These are phyloP conservation scores for Temnopleurus reevesii DNA, from an alignment of 53 echinoderm and acorn worm genomes.

Conservation along the genomic window DNA sequence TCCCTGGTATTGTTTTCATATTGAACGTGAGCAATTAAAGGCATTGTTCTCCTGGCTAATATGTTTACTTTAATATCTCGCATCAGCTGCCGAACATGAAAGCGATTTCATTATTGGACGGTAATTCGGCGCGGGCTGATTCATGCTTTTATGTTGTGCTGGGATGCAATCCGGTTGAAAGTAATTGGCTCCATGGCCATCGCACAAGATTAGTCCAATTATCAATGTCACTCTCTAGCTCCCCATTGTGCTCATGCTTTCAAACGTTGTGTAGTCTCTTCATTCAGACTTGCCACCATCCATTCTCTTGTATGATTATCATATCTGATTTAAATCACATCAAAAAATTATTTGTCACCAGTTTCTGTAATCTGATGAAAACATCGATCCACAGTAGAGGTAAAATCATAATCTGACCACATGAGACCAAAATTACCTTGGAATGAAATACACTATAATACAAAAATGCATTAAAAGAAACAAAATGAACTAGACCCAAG, in stretches of 20 bases:
- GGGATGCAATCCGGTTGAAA: constrained; percentile 33
- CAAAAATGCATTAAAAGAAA: too few relatives aligned
- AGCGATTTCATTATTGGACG: constrained; percentile 8
- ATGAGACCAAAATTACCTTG: too few relatives aligned
- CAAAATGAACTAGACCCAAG: too few relatives aligned
- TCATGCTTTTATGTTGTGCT: constrained; percentile 2
- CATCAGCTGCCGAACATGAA: constrained; percentile 3
- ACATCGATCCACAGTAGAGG: too few relatives aligned
- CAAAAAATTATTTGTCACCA: too few relatives aligned
- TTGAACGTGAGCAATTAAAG: constrained; percentile 21
- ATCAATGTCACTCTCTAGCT: neutral
- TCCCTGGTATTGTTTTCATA: neutral
- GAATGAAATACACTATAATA: too few relatives aligned
- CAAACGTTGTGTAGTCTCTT: neutral
- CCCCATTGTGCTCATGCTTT: constrained; percentile 5
- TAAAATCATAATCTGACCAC: too few relatives aligned
- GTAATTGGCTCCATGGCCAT: constrained; percentile 54
- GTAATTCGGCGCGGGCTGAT: neutral
- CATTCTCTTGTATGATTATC: too few relatives aligned
- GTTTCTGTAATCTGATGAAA: too few relatives aligned
- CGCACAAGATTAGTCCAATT: constrained; percentile 41
- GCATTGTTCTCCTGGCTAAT: constrained; percentile 24
- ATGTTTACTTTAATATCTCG: constrained; percentile 20
- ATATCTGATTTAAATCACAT: too few relatives aligned
- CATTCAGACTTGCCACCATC: neutral